A percentile compares a stretch with the other conserved stretches of the same genome.
phyloP scores from a whole-genome alignment of 2,113 vertebrate species.

The Phalacrocorax carbo region DNA sequence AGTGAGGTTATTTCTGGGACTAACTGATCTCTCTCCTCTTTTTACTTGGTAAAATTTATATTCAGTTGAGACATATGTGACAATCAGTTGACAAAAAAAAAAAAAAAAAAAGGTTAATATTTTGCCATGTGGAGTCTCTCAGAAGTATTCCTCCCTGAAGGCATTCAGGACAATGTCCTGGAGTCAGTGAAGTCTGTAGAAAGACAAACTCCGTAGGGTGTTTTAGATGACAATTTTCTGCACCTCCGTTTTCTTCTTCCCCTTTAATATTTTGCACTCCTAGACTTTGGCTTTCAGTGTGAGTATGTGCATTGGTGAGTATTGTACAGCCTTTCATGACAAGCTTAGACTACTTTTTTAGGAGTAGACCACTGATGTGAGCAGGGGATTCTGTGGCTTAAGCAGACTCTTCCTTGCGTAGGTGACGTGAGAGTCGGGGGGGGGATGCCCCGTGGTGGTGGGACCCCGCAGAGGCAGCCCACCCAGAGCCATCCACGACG shows the following conservation, averaged over 20 bases:
- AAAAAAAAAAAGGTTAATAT: background rate
- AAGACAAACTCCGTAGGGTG: background rate
- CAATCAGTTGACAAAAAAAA: background rate
- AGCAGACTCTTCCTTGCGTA: background rate
- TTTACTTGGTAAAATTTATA: background rate
- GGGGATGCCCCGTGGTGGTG: background rate
- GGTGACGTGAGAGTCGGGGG: fast-evolving
- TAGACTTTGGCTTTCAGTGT: background rate
- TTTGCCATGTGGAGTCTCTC: background rate
- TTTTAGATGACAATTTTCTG: background rate
- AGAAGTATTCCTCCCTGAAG: background rate
- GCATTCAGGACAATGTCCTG: background rate
- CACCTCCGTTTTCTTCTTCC: background rate
- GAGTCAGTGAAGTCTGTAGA: too few species aligned
- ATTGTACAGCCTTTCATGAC: background rate
- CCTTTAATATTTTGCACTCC: background rate
- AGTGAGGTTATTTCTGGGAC: background rate
- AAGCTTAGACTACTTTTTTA: background rate
- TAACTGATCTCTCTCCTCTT: background rate
- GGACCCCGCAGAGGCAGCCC: background rate
- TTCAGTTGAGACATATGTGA: background rate
- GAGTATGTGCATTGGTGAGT: background rate
- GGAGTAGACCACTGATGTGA: background rate
- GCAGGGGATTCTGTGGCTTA: fast-evolving
- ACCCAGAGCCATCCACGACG: fast-evolving